These are phyloP conservation scores for Margarornis squamiger DNA, from an alignment of 2,797 vertebrate species.

Conservation along the genomic window DNA sequence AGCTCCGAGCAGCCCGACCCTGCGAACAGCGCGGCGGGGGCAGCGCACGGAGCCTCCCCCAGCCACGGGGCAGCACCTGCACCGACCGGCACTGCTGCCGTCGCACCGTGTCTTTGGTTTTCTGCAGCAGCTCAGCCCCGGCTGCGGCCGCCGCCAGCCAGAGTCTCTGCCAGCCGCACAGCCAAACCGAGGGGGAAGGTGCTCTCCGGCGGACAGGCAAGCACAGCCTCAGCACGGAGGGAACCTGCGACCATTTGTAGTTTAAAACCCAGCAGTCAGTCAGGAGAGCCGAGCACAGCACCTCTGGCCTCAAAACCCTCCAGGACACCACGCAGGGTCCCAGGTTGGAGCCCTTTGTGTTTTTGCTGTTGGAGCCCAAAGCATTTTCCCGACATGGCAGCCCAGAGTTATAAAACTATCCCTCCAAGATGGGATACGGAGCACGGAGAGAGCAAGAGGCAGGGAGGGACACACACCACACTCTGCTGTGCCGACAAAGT, in stretches of 20 bases:
- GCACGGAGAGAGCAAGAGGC: background rate
- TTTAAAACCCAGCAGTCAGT: background rate
- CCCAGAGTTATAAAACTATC: too few species aligned
- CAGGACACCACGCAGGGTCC: fast-evolving
- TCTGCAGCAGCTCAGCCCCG: background rate
- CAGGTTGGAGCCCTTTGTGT: fast-evolving
- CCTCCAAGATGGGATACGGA: background rate
- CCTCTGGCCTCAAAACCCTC: fast-evolving
- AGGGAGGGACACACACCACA: fast-evolving
- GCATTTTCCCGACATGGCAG: background rate
- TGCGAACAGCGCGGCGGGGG: background rate
- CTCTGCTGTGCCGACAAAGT: background rate
- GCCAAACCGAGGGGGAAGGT: constrained; percentile 10
- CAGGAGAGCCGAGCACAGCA: fast-evolving
- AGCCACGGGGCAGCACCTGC: background rate
- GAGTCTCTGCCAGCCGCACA: background rate
- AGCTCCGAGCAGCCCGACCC: background rate
- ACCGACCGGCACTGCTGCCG: background rate
- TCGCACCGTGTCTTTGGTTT: background rate
- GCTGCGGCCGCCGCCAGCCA: background rate
- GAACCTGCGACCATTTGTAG: fast-evolving
- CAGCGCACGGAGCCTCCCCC: background rate
- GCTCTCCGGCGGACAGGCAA: background rate
- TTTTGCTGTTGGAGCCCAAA: fast-evolving
- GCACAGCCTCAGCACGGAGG: fast-evolving